Base-by-base conservation (phyloP, 2,888 invertebrate species). In the Andrena dorsata region DNA sequence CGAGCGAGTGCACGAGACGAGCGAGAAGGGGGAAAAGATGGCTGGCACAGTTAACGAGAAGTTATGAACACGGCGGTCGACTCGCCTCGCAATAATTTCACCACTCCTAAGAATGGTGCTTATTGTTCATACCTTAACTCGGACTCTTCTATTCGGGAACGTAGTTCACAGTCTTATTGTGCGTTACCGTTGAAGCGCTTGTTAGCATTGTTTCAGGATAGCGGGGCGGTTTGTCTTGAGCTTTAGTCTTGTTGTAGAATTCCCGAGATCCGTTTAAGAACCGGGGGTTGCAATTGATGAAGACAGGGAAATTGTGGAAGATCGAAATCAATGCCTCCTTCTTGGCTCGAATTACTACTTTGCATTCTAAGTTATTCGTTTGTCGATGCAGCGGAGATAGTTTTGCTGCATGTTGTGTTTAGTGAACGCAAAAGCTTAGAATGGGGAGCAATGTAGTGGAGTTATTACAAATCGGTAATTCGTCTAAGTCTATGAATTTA, bases 41-140 rank as follows among this genome's bases (percentile, higher is more conserved):
- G 60, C 51, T 47, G 66, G 71, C 61, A 73, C 70, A 60, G 82
- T 87, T 87, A 87, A 87, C 84, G 78, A 87, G 87, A 66, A 87
- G 76, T 86, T 87, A 87, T 76, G 87, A 86, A 82, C 80, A 70
- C 70, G 70, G 56, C 56, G 64, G 80, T 70, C 64, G 30, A 61
- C 66, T 74, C 58, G 71, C 41, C 73, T 49, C 30, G 28, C 56
- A 32, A 76, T 71, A 87, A 78, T 86, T 83, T 85, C 77, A 28
- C 68, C 32, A 64, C 65, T 64, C 58, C 32, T 65, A 61, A 61
- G 58, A 72, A 66, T n/a, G n/a, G 51, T 80, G 72, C 71, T 78
- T 78, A 79, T 71, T 75, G 63, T 80, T 80, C 71, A 7, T 60
- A 65, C 61, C 65, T 60, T 68, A 64, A 58, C 56, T 47, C 32